These are phyloP conservation scores for Smutsia temminckii DNA, from an alignment of 2,797 vertebrate genomes.

Conservation along the genomic window DNA sequence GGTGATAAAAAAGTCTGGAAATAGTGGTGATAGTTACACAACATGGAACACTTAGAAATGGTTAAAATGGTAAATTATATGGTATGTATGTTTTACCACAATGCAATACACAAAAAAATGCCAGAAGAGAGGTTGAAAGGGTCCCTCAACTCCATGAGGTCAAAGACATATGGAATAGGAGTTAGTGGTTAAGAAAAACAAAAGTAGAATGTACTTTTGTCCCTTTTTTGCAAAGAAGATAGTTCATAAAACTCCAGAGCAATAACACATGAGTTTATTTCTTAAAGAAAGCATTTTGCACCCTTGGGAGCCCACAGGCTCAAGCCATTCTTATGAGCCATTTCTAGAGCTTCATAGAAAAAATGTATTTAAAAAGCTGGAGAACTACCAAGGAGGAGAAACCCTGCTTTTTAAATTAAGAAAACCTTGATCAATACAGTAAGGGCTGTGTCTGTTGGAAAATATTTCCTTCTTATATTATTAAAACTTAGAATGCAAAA, in stretches of 20 bases:
- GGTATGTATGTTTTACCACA: neutral
- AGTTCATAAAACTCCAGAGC: neutral
- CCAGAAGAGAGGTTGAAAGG: neutral
- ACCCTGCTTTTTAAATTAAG: conserved; percentile 22
- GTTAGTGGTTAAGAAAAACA: neutral
- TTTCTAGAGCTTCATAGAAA: neutral
- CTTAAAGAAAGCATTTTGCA: neutral
- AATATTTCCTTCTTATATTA: conserved; percentile 60
- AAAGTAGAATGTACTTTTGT: neutral
- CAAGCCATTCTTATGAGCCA: neutral
- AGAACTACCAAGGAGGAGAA: neutral
- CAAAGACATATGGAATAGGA: neutral
- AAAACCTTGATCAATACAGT: conserved; percentile 36
- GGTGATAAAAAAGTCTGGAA: neutral
- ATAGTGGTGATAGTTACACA: neutral
- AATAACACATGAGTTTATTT: neutral
- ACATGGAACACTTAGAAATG: neutral
- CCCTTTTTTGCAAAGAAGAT: neutral
- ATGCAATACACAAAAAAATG: neutral
- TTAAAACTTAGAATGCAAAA: conserved; percentile 56
- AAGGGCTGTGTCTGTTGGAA: neutral
- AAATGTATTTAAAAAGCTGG: neutral
- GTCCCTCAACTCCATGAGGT: neutral
- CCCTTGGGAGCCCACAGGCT: neutral
- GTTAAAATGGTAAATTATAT: neutral